These are phyloP conservation scores for Artemia franciscana DNA, from an alignment of 1,140 invertebrate genomes.

Conservation along the genomic window DNA sequence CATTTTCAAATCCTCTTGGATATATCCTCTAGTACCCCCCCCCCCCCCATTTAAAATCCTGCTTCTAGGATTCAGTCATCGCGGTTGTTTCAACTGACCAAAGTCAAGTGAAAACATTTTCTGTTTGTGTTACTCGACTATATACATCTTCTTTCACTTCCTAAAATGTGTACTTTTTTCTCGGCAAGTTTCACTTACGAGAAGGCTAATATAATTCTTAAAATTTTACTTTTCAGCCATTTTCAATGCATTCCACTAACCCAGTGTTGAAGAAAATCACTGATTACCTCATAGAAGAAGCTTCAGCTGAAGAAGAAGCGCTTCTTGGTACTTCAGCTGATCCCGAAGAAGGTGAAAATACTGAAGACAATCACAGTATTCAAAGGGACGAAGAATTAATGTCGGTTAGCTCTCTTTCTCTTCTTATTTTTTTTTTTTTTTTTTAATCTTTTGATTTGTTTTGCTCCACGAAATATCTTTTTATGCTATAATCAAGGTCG, in stretches of 20 bases:
- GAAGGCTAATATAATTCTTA: not conserved
- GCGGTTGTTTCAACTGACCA: too few species aligned
- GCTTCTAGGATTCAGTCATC: too few species aligned
- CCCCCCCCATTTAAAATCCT: too few species aligned
- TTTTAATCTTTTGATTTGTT: too few species aligned
- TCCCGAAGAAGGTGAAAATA: constrained; percentile 20
- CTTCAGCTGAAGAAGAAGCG: constrained; percentile 92
- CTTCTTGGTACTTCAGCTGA: constrained; percentile 42
- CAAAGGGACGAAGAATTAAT: constrained; percentile 48
- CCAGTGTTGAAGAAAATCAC: constrained; percentile 91
- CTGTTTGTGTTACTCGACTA: not conserved
- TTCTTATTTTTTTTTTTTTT: too few species aligned
- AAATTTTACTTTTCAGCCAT: constrained; percentile 16
- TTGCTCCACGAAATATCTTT: too few species aligned
- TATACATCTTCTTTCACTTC: not conserved
- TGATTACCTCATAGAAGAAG: constrained; percentile 94
- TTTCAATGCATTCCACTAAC: constrained; percentile 69
- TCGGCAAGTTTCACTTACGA: not conserved
- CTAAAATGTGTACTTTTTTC: not conserved
- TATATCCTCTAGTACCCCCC: too few species aligned
- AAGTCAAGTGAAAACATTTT: too few species aligned
- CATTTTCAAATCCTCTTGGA: too few species aligned
- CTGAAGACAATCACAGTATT: constrained; percentile 31
- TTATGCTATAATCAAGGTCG: too few species aligned
- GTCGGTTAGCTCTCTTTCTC: not conserved